phyloP scores from a whole-genome alignment of 1,140 invertebrate genomes.

The Euborellia annulipes region DNA sequence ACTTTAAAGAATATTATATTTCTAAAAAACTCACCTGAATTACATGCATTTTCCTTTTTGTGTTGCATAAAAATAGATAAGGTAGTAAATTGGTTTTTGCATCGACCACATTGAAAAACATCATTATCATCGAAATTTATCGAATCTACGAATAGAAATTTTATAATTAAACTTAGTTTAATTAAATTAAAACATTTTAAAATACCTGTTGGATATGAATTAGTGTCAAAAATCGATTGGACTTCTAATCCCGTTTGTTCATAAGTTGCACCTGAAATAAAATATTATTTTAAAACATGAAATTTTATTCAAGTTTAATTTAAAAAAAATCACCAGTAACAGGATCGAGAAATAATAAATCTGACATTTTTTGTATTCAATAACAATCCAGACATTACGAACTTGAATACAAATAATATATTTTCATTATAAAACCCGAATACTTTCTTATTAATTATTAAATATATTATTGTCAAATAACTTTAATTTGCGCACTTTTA shows the following conservation, averaged over 20 bases:
- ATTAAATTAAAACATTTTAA: not conserved
- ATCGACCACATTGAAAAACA: constrained; percentile 50
- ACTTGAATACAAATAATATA: too few species aligned
- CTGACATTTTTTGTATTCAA: too few species aligned
- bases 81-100: constrained; percentile 44
- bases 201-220: not conserved
- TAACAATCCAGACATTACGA: too few species aligned
- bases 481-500: too few species aligned
- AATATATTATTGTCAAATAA: too few species aligned
- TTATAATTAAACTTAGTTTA: constrained; percentile 1
- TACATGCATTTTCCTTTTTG: constrained; percentile 32
- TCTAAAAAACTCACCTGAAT: not conserved
- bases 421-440: too few species aligned
- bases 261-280: not conserved
- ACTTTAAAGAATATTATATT: not conserved
- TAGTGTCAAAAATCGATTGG: not conserved
- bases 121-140: constrained; percentile 39
- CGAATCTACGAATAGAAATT: constrained; percentile 12
- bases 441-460: too few species aligned
- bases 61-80: constrained; percentile 38
- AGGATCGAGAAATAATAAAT: too few species aligned
- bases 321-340: too few species aligned
- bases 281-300: constrained; percentile 6
- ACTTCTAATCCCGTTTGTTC: not conserved
- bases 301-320: constrained; percentile 5